Base-by-base conservation (phyloP, 2,888 invertebrate species). In the Thereva nobilitata region DNA sequence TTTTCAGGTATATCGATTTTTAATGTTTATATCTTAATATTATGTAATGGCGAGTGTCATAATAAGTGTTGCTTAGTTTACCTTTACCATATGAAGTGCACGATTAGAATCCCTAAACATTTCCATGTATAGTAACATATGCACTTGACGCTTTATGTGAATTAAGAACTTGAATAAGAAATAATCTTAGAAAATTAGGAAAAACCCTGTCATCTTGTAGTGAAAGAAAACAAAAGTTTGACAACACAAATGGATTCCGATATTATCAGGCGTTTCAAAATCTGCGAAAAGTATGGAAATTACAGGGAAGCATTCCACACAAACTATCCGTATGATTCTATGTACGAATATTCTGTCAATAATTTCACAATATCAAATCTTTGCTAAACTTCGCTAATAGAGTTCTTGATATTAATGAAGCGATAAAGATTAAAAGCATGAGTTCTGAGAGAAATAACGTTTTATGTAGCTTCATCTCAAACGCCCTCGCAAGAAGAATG, bases 21-120 rank as follows among this genome's bases (percentile, higher is more conserved):
- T 53, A 10, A 38, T 53, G n/a, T 53, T 35, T 53, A 35, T 38
- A 38, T 53, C n/a, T 37, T 53, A 35, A 12, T 53, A 53, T 9
- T 53, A 4, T 53, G 5, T 53, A 8, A 8, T 35, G 10, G 6
- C 35, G 5, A n/a, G 5, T 35, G 10, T n/a, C 34, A 35, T 52
- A 23, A 23, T 23, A 23, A 23, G 23, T 23, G 23, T 23, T 23
- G 23, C 23, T 23, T 23, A 23, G 23, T 23, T 2, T 23, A 23
- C 23, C 23, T 23, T n/a, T 23, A 23, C 23, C 23, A 23, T 23
- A 23, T 23, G 23, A 23, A 23, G 23, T 23, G 23, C 23, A 23
- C 23, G 23, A 23, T 23, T 23, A 23, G 23, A n/a, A 23, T 23
- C 23, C 23, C 23, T 23, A 23, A 23, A 23, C 23, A 2, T 23